phyloP scores from a whole-genome alignment of 2,113 vertebrate genomes.

The Cardinalis cardinalis region DNA sequence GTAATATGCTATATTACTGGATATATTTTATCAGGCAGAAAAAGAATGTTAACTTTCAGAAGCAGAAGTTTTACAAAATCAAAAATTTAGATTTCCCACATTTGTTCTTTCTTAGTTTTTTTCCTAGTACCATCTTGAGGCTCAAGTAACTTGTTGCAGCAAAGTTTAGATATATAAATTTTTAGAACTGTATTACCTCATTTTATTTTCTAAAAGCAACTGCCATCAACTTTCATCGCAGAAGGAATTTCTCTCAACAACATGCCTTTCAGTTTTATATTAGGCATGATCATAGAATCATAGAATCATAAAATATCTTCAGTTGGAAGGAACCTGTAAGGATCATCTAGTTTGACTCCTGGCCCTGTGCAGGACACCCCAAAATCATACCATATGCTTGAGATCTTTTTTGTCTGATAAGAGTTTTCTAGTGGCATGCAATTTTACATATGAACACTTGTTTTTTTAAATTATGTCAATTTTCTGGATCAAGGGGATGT shows the following conservation, averaged over 20 bases:
- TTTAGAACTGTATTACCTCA: not conserved
- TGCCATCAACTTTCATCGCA: not conserved
- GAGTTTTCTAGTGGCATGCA: too few species aligned
- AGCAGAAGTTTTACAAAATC: not conserved
- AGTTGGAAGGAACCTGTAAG: not conserved
- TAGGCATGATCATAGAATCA: not conserved
- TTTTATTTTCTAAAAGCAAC: constrained; percentile 25
- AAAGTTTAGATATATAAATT: not conserved
- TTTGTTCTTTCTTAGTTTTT: not conserved
- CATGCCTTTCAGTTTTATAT: not conserved
- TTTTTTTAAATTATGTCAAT: not conserved
- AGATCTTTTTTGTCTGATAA: not conserved
- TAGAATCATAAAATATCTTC: not conserved
- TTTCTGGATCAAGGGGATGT: not conserved
- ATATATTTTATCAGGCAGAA: not conserved
- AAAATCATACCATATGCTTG: not conserved
- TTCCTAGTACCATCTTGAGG: not conserved
- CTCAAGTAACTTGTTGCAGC: not conserved
- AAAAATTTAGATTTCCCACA: not conserved
- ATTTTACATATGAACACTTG: not conserved
- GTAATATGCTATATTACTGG: not conserved
- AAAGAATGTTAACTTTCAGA: not conserved
- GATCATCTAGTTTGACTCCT: not conserved
- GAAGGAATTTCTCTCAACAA: not conserved
- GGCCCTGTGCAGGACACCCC: not conserved